Conservation (phyloP, 2,888 invertebrate genomes). For the Dyspetes luteomarginatus region DNA sequence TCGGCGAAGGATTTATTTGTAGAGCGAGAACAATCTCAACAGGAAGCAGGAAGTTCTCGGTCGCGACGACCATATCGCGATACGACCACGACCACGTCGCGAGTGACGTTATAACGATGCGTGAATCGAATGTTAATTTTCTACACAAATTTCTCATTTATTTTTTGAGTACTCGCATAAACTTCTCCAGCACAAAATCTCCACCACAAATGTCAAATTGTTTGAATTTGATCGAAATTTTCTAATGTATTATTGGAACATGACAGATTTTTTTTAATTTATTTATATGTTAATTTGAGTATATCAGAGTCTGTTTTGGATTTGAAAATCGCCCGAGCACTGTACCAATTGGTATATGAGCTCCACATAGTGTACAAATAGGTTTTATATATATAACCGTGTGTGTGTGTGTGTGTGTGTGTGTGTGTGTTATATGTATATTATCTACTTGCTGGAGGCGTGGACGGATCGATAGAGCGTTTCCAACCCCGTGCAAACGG, state of each 20-base stretch:
- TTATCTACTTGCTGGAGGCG: slow-evolving; percentile 25
- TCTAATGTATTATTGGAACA: too few species aligned
- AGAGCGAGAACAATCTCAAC: slow-evolving; percentile 21
- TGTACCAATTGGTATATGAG: background rate
- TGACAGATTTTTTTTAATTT: too few species aligned
- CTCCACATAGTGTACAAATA: slow-evolving; percentile 42
- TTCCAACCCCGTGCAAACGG: slow-evolving; percentile 37
- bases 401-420: background rate
- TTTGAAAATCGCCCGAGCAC: background rate
- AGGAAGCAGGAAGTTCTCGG: slow-evolving; percentile 48
- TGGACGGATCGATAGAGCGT: slow-evolving; percentile 57
- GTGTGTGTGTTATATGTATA: background rate
- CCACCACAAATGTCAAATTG: too few species aligned
- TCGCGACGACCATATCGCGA: slow-evolving; percentile 22
- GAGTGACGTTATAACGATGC: background rate
- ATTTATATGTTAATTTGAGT: too few species aligned
- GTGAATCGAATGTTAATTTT: slow-evolving; percentile 27
- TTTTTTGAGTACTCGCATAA: background rate
- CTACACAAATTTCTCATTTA: background rate
- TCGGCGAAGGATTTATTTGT: background rate
- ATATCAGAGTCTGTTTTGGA: too few species aligned
- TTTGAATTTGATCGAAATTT: too few species aligned
- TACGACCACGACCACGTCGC: slow-evolving; percentile 10
- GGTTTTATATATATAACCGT: too few species aligned
- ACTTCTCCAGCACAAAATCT: too few species aligned